Conservation (phyloP, 2,113 vertebrate species). For the Naja naja region DNA sequence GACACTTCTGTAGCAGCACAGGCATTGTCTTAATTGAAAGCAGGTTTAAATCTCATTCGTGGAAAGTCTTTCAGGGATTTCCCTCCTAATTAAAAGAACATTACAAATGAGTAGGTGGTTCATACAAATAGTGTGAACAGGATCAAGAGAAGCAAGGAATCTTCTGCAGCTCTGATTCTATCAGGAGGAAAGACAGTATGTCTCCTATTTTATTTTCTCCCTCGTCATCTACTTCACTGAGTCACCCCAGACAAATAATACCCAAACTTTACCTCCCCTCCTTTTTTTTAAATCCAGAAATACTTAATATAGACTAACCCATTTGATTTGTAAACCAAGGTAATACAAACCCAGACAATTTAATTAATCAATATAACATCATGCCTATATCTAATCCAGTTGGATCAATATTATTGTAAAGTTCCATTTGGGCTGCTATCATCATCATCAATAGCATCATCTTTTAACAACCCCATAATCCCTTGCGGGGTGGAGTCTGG, state of each 20-base stretch:
- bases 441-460: too few species aligned
- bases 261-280: not conserved
- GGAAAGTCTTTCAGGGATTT: not conserved
- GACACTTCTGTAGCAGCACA: not conserved
- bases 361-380: not conserved
- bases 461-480: too few species aligned
- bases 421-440: not conserved
- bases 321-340: not conserved
- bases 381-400: not conserved
- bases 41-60: not conserved
- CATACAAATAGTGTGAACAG: not conserved
- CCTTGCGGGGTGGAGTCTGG: too few species aligned
- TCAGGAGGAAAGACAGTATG: not conserved
- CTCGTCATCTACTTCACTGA: not conserved
- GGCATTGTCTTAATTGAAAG: not conserved
- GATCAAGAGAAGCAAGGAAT: not conserved
- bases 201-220: not conserved
- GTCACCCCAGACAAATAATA: not conserved
- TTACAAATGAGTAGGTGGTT: not conserved
- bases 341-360: not conserved
- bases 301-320: not conserved
- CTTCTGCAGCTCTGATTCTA: not conserved
- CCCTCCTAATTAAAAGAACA: not conserved
- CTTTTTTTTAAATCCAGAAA: not conserved
- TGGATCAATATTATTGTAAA: not conserved